Evolutionary conservation across 2,888 invertebrate species (phyloP), one percentile per base, ranked within the genome.

Genomic region (Lithophane socia): DNA sequence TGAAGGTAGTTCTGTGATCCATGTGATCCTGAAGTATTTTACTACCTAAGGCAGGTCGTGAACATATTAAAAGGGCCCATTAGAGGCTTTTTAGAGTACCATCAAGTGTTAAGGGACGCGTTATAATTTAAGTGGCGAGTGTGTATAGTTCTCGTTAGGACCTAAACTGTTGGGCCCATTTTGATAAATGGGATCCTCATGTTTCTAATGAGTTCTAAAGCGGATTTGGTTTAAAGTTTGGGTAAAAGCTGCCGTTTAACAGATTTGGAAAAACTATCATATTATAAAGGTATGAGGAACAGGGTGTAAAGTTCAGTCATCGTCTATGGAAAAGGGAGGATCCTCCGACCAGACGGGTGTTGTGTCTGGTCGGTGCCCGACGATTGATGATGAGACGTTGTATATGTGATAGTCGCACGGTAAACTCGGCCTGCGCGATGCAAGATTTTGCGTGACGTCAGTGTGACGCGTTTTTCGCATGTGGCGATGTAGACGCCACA

Each of bases 21-120:
- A 77, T 75, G 63, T 61, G 75, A 84, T 73, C 84, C 85, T 70
- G 64, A 73, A 75, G 75, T 77, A 77, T 71, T 84, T 84, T 81
- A 81, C 81, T 75, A 75, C 85, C 77, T 66, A 1, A 61, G 42
- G 49, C 44, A 71, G 56, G 69, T 73, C 74, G 61, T 71, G 74
- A 73, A 74, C 81, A 80, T 84, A 84, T 84, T 84, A 84, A 84
- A 84, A 84, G 74, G 74, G 60, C 29, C 56, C 72, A 54, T 73
- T 77, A 77, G 56, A 70, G 74, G 84, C 63, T 71, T 69, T 80
- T 74, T 69, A 77, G 75, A 70, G 70, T 64, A 84, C 58, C 47
- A 63, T 79, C 79, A 83, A 75, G 65, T 72, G 47, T 83, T 60
- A 80, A 78, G 78, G 65, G 79, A 47, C 47, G 69, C 61, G 44